Evolutionary conservation across 2,797 vertebrate genomes (phyloP).

Genomic region (Xiphophorus birchmanni): DNA sequence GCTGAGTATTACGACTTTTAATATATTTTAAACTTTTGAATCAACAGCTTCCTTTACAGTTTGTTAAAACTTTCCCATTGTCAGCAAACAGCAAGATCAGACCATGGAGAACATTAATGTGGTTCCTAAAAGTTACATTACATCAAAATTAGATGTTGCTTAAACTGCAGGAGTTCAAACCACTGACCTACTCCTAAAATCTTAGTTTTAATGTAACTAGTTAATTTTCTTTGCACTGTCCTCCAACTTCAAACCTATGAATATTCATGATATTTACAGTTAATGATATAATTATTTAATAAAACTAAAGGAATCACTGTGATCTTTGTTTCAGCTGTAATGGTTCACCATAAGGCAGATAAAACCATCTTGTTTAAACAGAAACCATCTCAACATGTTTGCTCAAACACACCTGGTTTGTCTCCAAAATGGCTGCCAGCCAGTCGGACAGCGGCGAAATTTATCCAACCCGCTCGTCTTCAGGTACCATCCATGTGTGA

Average conservation of each 20-base stretch:
- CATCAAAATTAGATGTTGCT: not conserved
- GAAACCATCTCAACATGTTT: conserved; percentile 21
- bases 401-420: conserved; percentile 46
- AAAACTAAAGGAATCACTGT: not conserved
- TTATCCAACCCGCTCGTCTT: conserved; percentile 18
- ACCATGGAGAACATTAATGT: not conserved
- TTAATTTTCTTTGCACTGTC: not conserved
- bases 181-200: not conserved
- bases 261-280: not conserved
- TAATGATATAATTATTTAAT: not conserved
- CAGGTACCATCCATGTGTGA: conserved; percentile 72
- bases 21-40: not conserved
- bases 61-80: not conserved
- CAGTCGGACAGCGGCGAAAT: conserved; percentile 11
- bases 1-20: not conserved
- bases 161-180: not conserved
- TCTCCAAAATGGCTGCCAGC: conserved; percentile 61
- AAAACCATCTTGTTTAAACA: conserved; percentile 3
- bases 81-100: not conserved
- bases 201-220: not conserved
- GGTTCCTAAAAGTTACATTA: not conserved
- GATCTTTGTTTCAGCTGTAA: not conserved
- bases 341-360: not conserved
- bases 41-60: not conserved
- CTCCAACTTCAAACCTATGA: not conserved